Evolutionary conservation across 1,140 invertebrate genomes (phyloP).

Genomic region (Hirudo medicinalis): DNA sequence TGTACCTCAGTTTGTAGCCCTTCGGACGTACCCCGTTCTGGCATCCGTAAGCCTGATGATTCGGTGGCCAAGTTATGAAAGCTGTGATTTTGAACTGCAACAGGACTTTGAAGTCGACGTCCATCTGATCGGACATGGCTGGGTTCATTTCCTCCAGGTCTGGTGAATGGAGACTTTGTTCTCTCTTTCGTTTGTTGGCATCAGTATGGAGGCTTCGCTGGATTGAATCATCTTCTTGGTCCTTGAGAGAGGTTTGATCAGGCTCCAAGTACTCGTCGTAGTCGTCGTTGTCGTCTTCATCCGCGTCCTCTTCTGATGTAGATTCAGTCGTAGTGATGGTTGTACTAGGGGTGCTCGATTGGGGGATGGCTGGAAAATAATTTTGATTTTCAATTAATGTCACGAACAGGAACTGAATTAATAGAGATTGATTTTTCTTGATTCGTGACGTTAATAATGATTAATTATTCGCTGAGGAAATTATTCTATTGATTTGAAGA

Average conservation of each 20-base stretch:
- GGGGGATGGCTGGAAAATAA: too few species aligned
- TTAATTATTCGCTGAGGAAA: too few species aligned
- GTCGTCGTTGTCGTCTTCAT: background rate
- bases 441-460: too few species aligned
- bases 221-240: too few species aligned
- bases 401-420: too few species aligned
- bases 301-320: background rate
- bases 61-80: slow-evolving; percentile 18
- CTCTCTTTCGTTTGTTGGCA: background rate
- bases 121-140: background rate
- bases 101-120: slow-evolving; percentile 7
- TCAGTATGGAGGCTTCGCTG: background rate
- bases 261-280: background rate
- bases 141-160: background rate
- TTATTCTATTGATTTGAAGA: too few species aligned
- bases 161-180: background rate
- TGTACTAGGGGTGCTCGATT: too few species aligned
- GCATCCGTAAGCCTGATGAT: background rate
- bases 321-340: too few species aligned
- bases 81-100: slow-evolving; percentile 13
- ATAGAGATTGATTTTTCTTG: too few species aligned
- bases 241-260: background rate
- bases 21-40: slow-evolving; percentile 2
- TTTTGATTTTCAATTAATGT: too few species aligned
- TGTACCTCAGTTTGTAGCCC: slow-evolving; percentile 11